A percentile compares a stretch with the other conserved stretches of the same genome.
Evolutionary conservation across 2,888 invertebrate genomes (phyloP).

Genomic region (Drosophila pseudotakahashii): DNA sequence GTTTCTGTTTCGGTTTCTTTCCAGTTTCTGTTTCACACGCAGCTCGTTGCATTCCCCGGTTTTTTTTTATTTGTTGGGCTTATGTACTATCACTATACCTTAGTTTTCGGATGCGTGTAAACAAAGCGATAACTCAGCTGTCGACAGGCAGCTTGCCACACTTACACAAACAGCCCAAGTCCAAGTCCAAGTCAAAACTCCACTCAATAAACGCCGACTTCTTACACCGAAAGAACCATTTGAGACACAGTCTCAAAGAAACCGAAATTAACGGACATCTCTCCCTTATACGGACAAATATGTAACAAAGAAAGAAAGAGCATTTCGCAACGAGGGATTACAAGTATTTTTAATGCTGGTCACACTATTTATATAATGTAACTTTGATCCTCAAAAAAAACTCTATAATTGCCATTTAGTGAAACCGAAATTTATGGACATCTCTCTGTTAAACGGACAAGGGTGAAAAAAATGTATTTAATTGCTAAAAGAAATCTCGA

Average conservation of each 20-base stretch:
- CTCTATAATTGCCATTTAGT: too few species aligned
- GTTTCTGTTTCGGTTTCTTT: constrained; percentile 36
- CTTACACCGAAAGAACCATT: constrained; percentile 6
- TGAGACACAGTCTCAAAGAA: background rate
- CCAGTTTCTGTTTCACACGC: constrained; percentile 9
- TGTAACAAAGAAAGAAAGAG: too few species aligned
- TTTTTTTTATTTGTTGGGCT: constrained; percentile 29
- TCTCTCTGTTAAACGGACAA: too few species aligned
- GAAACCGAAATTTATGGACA: too few species aligned
- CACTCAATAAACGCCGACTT: constrained; percentile 7
- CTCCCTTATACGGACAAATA: background rate
- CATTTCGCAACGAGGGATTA: too few species aligned
- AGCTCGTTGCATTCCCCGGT: constrained; percentile 9
- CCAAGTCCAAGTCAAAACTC: constrained; percentile 14
- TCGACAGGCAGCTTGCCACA: constrained; percentile 50
- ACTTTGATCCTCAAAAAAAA: too few species aligned
- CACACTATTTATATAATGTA: too few species aligned
- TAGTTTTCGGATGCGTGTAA: constrained; percentile 69
- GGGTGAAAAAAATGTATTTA: too few species aligned
- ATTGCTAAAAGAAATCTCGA: too few species aligned
- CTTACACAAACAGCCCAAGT: constrained; percentile 15
- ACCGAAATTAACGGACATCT: background rate
- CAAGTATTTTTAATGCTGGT: too few species aligned
- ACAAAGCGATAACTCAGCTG: constrained; percentile 75
- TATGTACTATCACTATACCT: constrained; percentile 15